Conservation (phyloP, 2,888 invertebrate species). For the Andrena praecox region DNA sequence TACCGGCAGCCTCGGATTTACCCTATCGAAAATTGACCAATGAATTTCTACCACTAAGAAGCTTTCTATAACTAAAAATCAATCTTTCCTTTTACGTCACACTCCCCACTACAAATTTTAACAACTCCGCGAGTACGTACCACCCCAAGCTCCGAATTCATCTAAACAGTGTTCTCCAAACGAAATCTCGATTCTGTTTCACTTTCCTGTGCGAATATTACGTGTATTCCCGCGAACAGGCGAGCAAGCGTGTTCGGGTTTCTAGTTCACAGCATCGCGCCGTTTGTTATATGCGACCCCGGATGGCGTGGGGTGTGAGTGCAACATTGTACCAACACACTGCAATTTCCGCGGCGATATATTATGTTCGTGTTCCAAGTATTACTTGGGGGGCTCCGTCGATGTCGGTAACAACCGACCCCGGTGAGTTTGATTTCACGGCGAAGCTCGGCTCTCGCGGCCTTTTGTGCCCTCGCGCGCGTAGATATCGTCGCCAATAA, state of each 20-base stretch:
- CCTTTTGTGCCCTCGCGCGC: conserved; percentile 12
- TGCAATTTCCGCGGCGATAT: conserved; percentile 57
- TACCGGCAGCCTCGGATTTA: no score
- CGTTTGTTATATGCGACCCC: conserved; percentile 55
- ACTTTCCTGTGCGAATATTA: background rate
- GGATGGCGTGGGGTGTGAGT: conserved; percentile 56
- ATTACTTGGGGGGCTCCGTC: conserved; percentile 47
- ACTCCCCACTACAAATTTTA: no score
- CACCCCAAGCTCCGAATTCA: no score
- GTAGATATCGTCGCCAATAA: conserved; percentile 28
- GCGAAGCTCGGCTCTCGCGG: conserved; percentile 1
- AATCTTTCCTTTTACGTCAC: no score
- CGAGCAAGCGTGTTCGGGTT: conserved; percentile 25
- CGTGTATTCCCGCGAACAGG: background rate
- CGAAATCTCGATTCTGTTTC: background rate
- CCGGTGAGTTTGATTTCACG: conserved; percentile 28
- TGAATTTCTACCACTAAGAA: no score
- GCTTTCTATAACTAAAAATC: no score
- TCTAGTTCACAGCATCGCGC: conserved; percentile 48
- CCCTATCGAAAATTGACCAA: no score
- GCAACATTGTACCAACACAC: conserved; percentile 57
- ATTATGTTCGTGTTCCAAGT: conserved; percentile 52
- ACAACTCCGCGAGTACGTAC: no score
- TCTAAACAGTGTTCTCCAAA: no score
- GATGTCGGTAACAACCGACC: conserved; percentile 39